Evolutionary conservation across 2,797 vertebrate species (phyloP), one percentile per base, ranked within the genome.

Genomic region (Falco novaeseelandiae): DNA sequence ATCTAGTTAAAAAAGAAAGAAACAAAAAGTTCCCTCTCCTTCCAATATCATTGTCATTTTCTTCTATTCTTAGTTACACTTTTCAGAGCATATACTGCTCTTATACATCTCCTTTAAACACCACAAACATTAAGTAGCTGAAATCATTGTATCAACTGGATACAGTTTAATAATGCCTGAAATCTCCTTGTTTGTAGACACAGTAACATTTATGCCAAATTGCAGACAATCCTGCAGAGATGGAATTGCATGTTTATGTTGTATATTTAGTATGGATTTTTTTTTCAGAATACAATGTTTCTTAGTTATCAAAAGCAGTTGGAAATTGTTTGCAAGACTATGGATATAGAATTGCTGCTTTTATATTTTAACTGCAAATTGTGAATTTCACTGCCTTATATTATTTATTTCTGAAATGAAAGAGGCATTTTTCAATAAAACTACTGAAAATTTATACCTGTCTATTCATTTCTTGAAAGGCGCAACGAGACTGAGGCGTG

Each of bases 371-470:
- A 98, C 99, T 99, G 99, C 99, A 99, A 98, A 99, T 99, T 99
- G 99, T 99, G 99, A 99, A 99, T 99, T 99, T 99, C 98, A 99
- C 99, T 98, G 99, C 99, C 99, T 99, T 99, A 99, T 99, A 99
- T 99, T 99, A 99, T 99, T 99, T 99, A 99, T 99, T 99, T 99
- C 99, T 99, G 99, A 99, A 99, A 99, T 98, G 99, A 98, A 99
- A 99, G 99, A 99, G 99, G 99, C 99, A 99, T 99, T 99, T 99
- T 99, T 99, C 99, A 99, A 99, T 99, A 99, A 99, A 99, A 99
- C 99, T 99, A 99, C 99, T 99, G 99, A 99, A 99, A 99, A 99
- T 98, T 82, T 97, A 96, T 46, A 42, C 40, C 54, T 72, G 95
- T 84, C 22, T 93, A 4, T 76, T 83, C 19, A 32, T 95, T 94